phyloP scores from a whole-genome alignment of 1,140 invertebrate species.

The Leptoteleia sp. region DNA sequence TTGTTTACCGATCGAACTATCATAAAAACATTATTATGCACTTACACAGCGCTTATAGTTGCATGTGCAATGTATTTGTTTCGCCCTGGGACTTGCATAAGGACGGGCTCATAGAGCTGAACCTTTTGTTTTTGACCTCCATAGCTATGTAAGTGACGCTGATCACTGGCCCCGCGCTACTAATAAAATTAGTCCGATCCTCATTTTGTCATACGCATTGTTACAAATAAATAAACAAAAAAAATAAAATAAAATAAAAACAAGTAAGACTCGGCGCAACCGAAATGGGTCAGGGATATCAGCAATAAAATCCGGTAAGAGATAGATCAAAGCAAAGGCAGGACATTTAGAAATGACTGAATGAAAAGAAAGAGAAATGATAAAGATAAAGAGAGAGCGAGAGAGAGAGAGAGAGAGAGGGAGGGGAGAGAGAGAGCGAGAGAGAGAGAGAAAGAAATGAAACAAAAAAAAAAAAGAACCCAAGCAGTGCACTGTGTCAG shows the following conservation, averaged over 20 bases:
- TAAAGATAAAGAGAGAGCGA: too few relatives aligned
- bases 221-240: too few relatives aligned
- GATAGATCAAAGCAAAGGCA: slow-evolving; percentile 12
- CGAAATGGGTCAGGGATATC: slow-evolving; percentile 73
- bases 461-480: slow-evolving; percentile 35
- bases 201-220: slow-evolving; percentile 72
- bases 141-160: slow-evolving; percentile 76
- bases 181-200: slow-evolving; percentile 77
- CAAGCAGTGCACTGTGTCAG: slow-evolving; percentile 80
- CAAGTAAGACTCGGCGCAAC: slow-evolving; percentile 71
- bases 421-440: too few relatives aligned
- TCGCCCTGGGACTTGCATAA: slow-evolving; percentile 78
- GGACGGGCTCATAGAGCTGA: slow-evolving; percentile 77
- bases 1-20: slow-evolving; percentile 63
- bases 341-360: slow-evolving; percentile 28
- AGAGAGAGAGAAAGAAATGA: slow-evolving; percentile 49
- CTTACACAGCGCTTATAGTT: slow-evolving; percentile 81
- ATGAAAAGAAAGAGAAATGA: too few relatives aligned
- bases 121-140: slow-evolving; percentile 71
- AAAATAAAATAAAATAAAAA: too few relatives aligned
- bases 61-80: slow-evolving; percentile 81
- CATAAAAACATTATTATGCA: slow-evolving; percentile 77
- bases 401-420: too few relatives aligned
- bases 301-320: slow-evolving; percentile 75
- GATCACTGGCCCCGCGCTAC: slow-evolving; percentile 76